These are phyloP conservation scores for Cerastoderma edule DNA, from an alignment of 2,888 invertebrate genomes.

Conservation along the genomic window DNA sequence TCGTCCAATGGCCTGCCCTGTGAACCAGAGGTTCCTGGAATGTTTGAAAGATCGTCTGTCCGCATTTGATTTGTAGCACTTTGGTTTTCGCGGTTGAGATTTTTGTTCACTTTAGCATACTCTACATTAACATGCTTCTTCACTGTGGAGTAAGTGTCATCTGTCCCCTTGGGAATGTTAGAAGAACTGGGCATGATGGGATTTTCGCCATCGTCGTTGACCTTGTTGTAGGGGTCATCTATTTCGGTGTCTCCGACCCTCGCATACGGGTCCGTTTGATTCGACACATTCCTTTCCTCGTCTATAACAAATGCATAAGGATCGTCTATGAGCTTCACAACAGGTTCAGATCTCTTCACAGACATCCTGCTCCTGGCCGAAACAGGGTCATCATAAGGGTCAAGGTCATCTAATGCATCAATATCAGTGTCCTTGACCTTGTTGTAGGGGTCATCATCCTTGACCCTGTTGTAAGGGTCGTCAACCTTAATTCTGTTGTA, in stretches of 20 bases:
- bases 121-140: conserved; percentile 46
- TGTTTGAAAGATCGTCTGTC: conserved; percentile 7
- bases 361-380: conserved; percentile 4
- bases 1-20: conserved; percentile 49
- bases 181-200: conserved; percentile 7
- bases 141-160: conserved; percentile 51
- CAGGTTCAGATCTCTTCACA: not conserved
- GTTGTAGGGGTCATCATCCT: conserved; percentile 60
- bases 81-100: conserved; percentile 18
- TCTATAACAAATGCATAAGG: conserved; percentile 50
- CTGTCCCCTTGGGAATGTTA: conserved; percentile 29
- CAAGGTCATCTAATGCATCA: conserved; percentile 49
- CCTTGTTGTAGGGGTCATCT: conserved; percentile 67
- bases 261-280: conserved; percentile 60
- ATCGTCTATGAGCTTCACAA: conserved; percentile 24
- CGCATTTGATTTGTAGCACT: not conserved
- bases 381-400: conserved; percentile 54
- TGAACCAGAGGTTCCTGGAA: conserved; percentile 29
- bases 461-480: conserved; percentile 58
- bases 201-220: conserved; percentile 37
- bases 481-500: conserved; percentile 38
- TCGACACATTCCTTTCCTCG: conserved; percentile 64
- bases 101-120: conserved; percentile 59
- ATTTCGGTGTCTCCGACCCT: conserved; percentile 55
- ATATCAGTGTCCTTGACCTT: conserved; percentile 62